Conservation (phyloP, 2,797 vertebrate genomes). For the Neostethus bicornis region DNA sequence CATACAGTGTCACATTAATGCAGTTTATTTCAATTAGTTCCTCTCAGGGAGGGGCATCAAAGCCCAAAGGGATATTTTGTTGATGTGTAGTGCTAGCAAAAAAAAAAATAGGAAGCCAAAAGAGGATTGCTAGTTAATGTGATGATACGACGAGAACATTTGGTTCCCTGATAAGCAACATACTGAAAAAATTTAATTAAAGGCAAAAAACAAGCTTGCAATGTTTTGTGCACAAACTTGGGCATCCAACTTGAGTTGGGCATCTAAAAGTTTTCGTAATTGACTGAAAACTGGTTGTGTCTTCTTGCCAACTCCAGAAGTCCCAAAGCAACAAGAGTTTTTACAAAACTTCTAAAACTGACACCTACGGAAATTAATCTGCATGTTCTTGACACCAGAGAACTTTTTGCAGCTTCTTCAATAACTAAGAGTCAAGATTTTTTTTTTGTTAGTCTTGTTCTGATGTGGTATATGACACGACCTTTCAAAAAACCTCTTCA, state of each 20-base stretch:
- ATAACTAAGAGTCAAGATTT: too few species aligned
- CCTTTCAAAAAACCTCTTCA: too few species aligned
- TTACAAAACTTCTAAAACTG: too few species aligned
- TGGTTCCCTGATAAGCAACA: constrained; percentile 65
- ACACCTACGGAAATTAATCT: too few species aligned
- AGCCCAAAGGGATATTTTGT: constrained; percentile 65
- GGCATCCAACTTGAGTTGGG: constrained; percentile 21
- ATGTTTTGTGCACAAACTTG: constrained; percentile 40
- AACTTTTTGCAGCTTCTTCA: too few species aligned
- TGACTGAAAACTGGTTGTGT: constrained; percentile 38
- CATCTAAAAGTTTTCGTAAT: constrained; percentile 31
- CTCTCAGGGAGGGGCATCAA: constrained; percentile 45
- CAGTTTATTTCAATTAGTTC: constrained; percentile 74
- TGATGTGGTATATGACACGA: too few species aligned
- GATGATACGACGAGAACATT: constrained; percentile 62
- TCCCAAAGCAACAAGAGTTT: too few species aligned
- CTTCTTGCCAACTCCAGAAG: too few species aligned
- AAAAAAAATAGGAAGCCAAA: constrained; percentile 61
- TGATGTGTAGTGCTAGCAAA: constrained; percentile 53
- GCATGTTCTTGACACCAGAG: too few species aligned
- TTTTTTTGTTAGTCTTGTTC: too few species aligned
- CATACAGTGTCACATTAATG: constrained; percentile 61
- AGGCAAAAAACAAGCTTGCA: constrained; percentile 55
- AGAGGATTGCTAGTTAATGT: constrained; percentile 57
- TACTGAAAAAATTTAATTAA: constrained; percentile 75